Conservation (phyloP, 1,140 invertebrate species). For the Papilio polyxenes region DNA sequence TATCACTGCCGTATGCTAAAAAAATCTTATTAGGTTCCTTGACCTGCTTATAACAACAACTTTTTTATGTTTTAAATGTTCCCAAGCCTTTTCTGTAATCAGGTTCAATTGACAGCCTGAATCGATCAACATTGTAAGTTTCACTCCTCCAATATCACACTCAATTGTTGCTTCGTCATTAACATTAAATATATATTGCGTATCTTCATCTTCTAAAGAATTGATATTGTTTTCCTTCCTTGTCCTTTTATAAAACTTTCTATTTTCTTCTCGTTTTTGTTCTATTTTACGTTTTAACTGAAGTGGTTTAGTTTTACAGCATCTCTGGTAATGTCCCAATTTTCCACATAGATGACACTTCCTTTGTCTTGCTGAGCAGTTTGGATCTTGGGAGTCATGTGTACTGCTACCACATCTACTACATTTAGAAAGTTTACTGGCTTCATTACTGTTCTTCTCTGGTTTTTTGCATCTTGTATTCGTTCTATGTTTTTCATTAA, state of each 20-base stretch:
- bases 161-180: not conserved
- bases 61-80: constrained; percentile 37
- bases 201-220: too few relatives aligned
- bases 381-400: not conserved
- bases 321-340: too few relatives aligned
- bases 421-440: too few relatives aligned
- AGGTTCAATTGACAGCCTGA: constrained; percentile 50
- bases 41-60: constrained; percentile 38
- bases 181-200: too few relatives aligned
- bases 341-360: not conserved
- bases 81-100: constrained; percentile 47
- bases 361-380: constrained; percentile 27
- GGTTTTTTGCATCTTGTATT: not conserved
- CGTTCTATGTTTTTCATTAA: too few relatives aligned
- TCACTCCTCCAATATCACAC: constrained; percentile 47
- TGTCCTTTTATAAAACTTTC: too few relatives aligned
- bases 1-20: constrained; percentile 45
- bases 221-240: too few relatives aligned
- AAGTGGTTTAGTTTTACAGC: too few relatives aligned
- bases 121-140: constrained; percentile 47
- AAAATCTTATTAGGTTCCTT: constrained; percentile 42
- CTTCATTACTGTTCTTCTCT: not conserved
- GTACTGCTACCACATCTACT: constrained; percentile 34
- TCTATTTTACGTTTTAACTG: too few relatives aligned
- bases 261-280: too few relatives aligned